Base-by-base conservation (phyloP, 2,888 invertebrate species). In the Thecophora atra region DNA sequence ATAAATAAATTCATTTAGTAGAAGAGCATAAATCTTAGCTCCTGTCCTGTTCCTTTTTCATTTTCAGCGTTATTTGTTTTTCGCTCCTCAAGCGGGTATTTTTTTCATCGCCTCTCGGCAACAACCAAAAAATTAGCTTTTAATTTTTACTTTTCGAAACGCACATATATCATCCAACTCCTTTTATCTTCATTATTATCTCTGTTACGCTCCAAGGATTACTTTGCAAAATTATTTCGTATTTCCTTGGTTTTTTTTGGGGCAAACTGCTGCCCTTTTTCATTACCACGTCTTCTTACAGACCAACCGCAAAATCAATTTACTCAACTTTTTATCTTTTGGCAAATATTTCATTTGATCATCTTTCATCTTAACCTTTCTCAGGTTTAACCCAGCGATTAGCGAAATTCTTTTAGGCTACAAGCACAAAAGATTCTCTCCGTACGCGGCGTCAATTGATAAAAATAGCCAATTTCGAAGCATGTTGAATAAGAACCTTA, bases 181-280 rank as follows among this genome's bases (percentile, higher is more conserved):
- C 3, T 28, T 58, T 24, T 58, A 58, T 58, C 58, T 15, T 58
- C 24, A 15, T 26, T 11, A 0, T 24, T 0, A 26, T 24, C 7
- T 58, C 13, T 58, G 26, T 24, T 13, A 24, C 26, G 58, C 58
- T 58, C 58, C 24, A 58, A 58, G 28, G 58, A 58, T 58, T 64
- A 44, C 42, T 64, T 64, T 44, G 8, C 11, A 26, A 37, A 6
- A 8, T 6, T 37, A 58, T 11, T 47, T 8, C 17, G 26, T 58
- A 17, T 15, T n/a, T 17, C 24, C 28, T 58, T 58, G 28, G 19
- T 60, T 60, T n/a, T 5, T 26, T 30, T n/a, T n/a, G n/a, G n/a
- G 30, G 28, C 28, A 3, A 54, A 13, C 24, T 54, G 24, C 13
- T 54, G 21, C 13, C 54, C 54, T 21, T 54, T 6, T 54, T 54